These are phyloP conservation scores for Chrysolina americana DNA, from an alignment of 2,888 invertebrate species.

Conservation along the genomic window DNA sequence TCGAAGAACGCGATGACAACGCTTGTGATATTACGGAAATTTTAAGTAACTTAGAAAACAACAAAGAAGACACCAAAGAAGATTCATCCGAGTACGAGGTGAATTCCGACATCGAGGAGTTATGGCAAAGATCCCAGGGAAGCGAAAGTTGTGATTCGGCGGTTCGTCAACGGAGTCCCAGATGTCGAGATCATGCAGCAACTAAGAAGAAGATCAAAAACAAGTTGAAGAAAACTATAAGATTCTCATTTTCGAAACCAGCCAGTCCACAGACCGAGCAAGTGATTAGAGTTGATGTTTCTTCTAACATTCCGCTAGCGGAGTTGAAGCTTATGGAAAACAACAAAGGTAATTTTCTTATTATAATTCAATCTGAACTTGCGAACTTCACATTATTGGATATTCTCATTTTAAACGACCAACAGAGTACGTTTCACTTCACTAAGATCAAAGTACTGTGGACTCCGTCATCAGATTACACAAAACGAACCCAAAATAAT, in stretches of 20 bases:
- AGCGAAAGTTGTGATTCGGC: slow-evolving; percentile 33
- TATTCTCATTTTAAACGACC: too few relatives aligned
- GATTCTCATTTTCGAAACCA: slow-evolving; percentile 64
- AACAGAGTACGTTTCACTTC: too few relatives aligned
- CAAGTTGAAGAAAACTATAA: slow-evolving; percentile 60
- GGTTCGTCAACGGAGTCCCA: background rate
- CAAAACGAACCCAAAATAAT: too few relatives aligned
- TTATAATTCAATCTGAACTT: background rate
- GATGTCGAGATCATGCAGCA: slow-evolving; percentile 36
- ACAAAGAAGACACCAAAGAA: slow-evolving; percentile 16
- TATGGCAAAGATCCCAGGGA: slow-evolving; percentile 52
- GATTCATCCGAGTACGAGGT: slow-evolving; percentile 51
- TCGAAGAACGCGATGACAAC: slow-evolving; percentile 46
- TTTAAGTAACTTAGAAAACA: slow-evolving; percentile 46
- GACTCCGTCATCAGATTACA: too few relatives aligned
- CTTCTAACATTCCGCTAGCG: slow-evolving; percentile 63
- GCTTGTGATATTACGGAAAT: slow-evolving; percentile 46
- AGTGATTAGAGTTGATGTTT: slow-evolving; percentile 67
- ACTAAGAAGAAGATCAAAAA: slow-evolving; percentile 47
- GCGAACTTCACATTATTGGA: too few relatives aligned
- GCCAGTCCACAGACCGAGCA: slow-evolving; percentile 67
- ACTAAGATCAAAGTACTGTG: too few relatives aligned
- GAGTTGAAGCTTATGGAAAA: slow-evolving; percentile 45
- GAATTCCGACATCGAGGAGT: slow-evolving; percentile 62
- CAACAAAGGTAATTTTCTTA: slow-evolving; percentile 17